phyloP scores from a whole-genome alignment of 2,113 vertebrate species.

The Motacilla tschutschensis region DNA sequence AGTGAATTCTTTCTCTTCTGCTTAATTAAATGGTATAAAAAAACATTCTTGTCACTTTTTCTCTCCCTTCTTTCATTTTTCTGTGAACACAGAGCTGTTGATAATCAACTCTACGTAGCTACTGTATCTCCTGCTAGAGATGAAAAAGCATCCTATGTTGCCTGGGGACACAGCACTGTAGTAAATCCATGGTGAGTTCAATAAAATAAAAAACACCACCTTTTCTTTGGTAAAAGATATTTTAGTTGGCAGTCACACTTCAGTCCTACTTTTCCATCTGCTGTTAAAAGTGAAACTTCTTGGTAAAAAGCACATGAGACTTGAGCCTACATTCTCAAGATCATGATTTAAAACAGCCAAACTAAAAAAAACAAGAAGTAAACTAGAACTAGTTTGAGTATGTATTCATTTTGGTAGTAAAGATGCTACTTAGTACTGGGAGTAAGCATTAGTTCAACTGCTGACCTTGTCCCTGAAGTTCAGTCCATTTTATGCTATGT shows the following conservation, averaged over 20 bases:
- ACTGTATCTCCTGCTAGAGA: constrained; percentile 92
- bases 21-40: neutral
- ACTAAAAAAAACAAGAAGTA: neutral
- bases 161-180: constrained; percentile 94
- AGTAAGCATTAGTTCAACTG: neutral
- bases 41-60: neutral
- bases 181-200: constrained; percentile 90
- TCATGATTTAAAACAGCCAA: neutral
- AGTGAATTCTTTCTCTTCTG: neutral
- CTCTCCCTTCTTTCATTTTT: neutral
- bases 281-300: neutral
- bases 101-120: constrained; percentile 93
- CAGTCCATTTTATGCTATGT: neutral
- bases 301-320: neutral
- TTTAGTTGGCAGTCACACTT: neutral
- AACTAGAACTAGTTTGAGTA: neutral
- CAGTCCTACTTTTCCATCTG: neutral
- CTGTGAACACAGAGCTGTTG: constrained; percentile 80
- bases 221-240: neutral
- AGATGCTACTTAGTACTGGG: neutral
- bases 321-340: neutral
- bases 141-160: constrained; percentile 86
- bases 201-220: neutral
- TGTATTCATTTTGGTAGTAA: neutral
- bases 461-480: neutral